These are phyloP conservation scores for Phylloscopus collybita DNA, from an alignment of 2,797 vertebrate species.

Conservation along the genomic window DNA sequence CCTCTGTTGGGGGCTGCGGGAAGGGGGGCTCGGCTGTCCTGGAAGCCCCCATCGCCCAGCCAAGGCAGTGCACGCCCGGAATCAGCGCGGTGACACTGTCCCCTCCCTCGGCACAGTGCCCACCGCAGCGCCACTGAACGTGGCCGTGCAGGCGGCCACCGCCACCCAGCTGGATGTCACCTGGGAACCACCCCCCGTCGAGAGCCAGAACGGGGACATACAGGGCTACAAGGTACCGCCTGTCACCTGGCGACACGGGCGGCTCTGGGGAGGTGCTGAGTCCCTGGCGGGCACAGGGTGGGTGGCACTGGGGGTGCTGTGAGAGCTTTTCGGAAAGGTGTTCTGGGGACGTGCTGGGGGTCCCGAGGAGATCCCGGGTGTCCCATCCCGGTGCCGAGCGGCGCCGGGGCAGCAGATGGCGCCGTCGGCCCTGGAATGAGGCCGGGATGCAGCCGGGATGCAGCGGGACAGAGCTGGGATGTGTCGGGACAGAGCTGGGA, in stretches of 20 bases:
- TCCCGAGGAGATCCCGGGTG: accelerated
- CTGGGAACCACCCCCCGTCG: constrained; percentile 89
- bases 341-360: accelerated
- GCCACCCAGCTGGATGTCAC: constrained; percentile 94
- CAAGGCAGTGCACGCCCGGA: accelerated
- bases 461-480: accelerated
- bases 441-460: too few relatives aligned
- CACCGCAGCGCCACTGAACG: constrained; percentile 87
- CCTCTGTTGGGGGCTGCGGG: accelerated
- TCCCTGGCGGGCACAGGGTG: neutral
- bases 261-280: neutral
- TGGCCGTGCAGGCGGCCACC: constrained; percentile 85
- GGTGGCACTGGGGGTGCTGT: neutral
- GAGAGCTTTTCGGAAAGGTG: accelerated
- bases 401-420: neutral
- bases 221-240: constrained; percentile 93
- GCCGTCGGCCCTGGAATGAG: neutral
- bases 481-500: accelerated
- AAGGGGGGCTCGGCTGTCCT: neutral
- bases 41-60: accelerated
- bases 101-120: constrained; percentile 80
- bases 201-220: constrained; percentile 93
- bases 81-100: accelerated
- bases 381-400: neutral
- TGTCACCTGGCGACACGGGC: accelerated